phyloP scores from a whole-genome alignment of 2,888 invertebrate genomes.

The Archaeoteleia sp. region DNA sequence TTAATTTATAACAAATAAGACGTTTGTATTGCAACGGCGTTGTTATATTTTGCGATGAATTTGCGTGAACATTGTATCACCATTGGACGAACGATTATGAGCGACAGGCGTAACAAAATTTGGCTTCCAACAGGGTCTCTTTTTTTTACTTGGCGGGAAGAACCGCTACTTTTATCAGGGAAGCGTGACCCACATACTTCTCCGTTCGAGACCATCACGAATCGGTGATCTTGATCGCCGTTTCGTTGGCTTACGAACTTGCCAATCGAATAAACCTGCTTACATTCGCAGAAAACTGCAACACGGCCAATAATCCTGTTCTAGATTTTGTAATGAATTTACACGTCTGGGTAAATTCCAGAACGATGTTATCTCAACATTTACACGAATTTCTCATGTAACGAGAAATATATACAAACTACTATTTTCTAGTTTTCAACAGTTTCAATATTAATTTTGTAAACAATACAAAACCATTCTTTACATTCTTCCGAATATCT shows the following conservation, averaged over 20 bases:
- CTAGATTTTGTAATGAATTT: no score
- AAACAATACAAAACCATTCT: no score
- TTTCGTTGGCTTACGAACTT: slow-evolving; percentile 23
- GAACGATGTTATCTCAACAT: no score
- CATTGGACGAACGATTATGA: slow-evolving; percentile 26
- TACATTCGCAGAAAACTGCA: slow-evolving; percentile 42
- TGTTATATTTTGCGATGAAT: no score
- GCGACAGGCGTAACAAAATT: slow-evolving; percentile 46
- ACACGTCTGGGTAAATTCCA: no score
- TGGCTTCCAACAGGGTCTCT: slow-evolving; percentile 24
- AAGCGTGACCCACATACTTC: slow-evolving; percentile 53
- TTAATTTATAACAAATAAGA: neutral
- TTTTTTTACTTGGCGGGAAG: slow-evolving; percentile 37
- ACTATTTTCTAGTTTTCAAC: no score
- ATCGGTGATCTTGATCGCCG: slow-evolving; percentile 52
- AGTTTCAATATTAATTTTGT: no score
- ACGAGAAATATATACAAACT: no score
- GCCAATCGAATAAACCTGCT: slow-evolving; percentile 36
- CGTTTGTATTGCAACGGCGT: neutral
- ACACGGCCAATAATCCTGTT: slow-evolving; percentile 46
- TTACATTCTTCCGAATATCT: no score
- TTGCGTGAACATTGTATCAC: slow-evolving; percentile 26
- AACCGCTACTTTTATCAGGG: slow-evolving; percentile 53
- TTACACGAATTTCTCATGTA: no score
- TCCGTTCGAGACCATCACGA: slow-evolving; percentile 53